Conservation (phyloP, 2,888 invertebrate species). For the Amphipyra tragopoginis region DNA sequence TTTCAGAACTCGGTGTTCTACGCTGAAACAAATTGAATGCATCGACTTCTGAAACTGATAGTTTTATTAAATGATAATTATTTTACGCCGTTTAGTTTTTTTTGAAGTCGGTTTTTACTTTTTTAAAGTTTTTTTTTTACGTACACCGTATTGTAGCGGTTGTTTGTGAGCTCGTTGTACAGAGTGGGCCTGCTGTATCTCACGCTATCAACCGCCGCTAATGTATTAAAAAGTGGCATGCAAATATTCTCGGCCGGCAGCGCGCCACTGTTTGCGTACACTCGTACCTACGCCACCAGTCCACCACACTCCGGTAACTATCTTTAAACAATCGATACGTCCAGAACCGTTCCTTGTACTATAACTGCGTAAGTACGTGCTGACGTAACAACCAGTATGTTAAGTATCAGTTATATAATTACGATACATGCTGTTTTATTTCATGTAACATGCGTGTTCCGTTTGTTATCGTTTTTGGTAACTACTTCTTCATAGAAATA, state of each 20-base stretch:
- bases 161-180: too few species aligned
- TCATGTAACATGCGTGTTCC: too few species aligned
- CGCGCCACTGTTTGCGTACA: constrained; percentile 30
- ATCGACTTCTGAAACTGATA: too few species aligned
- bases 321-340: constrained; percentile 28
- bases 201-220: constrained; percentile 23
- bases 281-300: neutral
- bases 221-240: constrained; percentile 62
- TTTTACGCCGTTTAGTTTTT: too few species aligned
- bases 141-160: too few species aligned
- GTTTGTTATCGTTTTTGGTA: too few species aligned
- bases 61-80: too few species aligned
- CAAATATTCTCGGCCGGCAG: constrained; percentile 49
- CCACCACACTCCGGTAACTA: constrained; percentile 22
- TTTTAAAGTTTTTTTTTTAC: too few species aligned
- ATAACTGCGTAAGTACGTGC: neutral
- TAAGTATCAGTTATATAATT: neutral
- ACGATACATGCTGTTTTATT: neutral
- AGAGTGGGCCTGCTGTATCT: constrained; percentile 8
- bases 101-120: too few species aligned
- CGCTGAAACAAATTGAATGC: too few species aligned
- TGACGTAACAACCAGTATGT: neutral
- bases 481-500: too few species aligned
- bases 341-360: neutral
- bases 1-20: too few species aligned